These are phyloP conservation scores for Amazonetta brasiliensis DNA, from an alignment of 2,797 vertebrate species.

Conservation along the genomic window DNA sequence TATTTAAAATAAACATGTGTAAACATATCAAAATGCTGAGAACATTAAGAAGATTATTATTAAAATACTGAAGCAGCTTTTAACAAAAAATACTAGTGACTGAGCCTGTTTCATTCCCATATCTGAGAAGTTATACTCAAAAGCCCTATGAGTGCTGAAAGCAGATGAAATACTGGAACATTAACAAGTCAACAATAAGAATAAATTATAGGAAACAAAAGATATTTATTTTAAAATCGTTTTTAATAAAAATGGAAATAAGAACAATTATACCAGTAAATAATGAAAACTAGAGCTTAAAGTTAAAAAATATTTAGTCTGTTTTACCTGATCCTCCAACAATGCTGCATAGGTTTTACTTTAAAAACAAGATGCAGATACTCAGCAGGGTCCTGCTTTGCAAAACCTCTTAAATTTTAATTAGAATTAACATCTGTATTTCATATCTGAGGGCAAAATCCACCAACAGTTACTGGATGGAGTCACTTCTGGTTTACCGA, in stretches of 20 bases:
- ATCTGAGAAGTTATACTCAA: background rate
- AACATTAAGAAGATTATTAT: background rate
- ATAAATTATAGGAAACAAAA: background rate
- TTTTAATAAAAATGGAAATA: constrained; percentile 47
- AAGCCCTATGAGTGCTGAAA: background rate
- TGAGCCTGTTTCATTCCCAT: background rate
- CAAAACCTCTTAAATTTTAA: background rate
- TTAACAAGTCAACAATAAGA: background rate
- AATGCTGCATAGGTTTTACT: background rate
- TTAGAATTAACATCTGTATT: background rate
- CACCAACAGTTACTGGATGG: background rate
- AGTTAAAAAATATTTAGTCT: background rate
- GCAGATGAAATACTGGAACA: background rate
- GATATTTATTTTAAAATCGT: background rate
- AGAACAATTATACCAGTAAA: background rate
- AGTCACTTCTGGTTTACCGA: background rate
- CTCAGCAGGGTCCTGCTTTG: background rate
- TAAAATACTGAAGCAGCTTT: background rate
- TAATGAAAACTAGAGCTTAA: background rate
- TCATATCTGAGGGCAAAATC: background rate
- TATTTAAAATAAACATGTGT: background rate
- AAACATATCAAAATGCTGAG: background rate
- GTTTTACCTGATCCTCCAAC: background rate
- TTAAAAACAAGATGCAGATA: background rate
- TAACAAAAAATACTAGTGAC: background rate